Conservation (phyloP, 2,888 invertebrate genomes). For the Dione vanillae region DNA sequence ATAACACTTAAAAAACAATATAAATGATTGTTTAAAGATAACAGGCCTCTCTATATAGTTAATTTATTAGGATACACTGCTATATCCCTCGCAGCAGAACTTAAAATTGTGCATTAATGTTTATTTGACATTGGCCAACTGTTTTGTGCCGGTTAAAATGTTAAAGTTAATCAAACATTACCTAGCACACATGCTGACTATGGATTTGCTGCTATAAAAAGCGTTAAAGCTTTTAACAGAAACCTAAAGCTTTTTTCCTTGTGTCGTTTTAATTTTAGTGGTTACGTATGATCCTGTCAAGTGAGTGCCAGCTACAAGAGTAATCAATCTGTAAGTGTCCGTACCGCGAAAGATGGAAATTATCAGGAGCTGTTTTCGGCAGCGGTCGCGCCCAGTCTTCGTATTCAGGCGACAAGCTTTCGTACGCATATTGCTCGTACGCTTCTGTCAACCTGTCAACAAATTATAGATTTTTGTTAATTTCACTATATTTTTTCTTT, state of each 20-base stretch:
- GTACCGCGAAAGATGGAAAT: constrained; percentile 90
- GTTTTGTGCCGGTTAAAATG: not conserved
- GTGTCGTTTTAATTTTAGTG: constrained; percentile 50
- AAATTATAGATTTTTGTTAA: not conserved
- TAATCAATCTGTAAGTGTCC: constrained; percentile 93
- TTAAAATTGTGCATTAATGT: not conserved
- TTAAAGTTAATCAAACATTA: not conserved
- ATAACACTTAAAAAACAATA: not conserved
- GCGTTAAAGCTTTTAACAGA: not conserved
- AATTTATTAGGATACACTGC: not conserved
- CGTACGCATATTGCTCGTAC: constrained; percentile 75
- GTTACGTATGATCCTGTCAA: constrained; percentile 89
- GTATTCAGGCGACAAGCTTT: constrained; percentile 77
- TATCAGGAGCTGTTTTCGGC: constrained; percentile 86
- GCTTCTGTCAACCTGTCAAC: constrained; percentile 70
- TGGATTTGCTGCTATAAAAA: not conserved
- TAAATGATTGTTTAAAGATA: not conserved
- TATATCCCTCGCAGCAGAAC: not conserved
- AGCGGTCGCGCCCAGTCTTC: constrained; percentile 89
- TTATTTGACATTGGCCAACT: not conserved
- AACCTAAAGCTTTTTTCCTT: no score
- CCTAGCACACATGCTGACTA: not conserved
- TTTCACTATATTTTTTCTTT: not conserved
- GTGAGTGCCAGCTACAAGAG: constrained; percentile 91
- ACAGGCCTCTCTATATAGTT: not conserved